Percentiles rank a stretch among this genome's conserved stretches.
Conservation (phyloP, 2,797 vertebrate species). For the Nasua narica region DNA sequence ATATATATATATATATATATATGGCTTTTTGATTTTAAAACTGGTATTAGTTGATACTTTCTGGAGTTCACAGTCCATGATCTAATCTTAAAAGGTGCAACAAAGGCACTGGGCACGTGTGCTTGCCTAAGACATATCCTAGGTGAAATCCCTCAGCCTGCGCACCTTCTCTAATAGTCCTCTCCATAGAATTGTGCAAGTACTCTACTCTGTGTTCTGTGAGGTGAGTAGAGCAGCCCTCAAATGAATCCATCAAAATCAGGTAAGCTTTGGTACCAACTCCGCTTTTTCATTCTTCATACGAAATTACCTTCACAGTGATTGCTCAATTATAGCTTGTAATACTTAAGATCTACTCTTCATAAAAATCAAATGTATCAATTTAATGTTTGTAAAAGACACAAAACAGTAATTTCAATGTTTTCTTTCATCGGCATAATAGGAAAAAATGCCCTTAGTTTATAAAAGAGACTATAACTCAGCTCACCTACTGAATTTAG, state of each 20-base stretch:
- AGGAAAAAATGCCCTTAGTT: not conserved
- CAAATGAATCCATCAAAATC: not conserved
- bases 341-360: not conserved
- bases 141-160: not conserved
- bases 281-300: not conserved
- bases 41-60: not conserved
- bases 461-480: not conserved
- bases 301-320: not conserved
- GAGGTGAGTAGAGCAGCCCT: not conserved
- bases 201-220: not conserved
- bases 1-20: too few species aligned
- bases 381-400: not conserved
- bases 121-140: too few species aligned
- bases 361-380: not conserved
- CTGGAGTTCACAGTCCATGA: not conserved
- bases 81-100: not conserved
- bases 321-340: not conserved
- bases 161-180: not conserved
- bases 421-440: not conserved
- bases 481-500: not conserved
- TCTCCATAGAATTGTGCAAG: not conserved
- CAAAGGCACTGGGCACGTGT: not conserved
- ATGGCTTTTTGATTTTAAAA: not conserved
- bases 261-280: not conserved
- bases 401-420: not conserved